Conservation (phyloP, 2,888 invertebrate species). For the Amphipoea oculea region DNA sequence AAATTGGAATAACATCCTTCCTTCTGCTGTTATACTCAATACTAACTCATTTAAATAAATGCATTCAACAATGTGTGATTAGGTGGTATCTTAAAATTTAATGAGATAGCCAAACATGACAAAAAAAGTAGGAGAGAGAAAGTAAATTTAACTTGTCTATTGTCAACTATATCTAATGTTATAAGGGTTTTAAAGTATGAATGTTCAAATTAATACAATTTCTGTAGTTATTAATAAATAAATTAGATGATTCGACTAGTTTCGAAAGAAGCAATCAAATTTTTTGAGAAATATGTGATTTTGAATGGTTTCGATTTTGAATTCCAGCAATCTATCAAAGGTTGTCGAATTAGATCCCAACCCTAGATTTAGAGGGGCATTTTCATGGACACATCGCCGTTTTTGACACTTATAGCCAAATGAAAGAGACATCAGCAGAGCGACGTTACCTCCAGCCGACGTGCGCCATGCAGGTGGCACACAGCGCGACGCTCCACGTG, state of each 20-base stretch:
- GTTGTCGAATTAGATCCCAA: background rate
- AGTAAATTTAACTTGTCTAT: background rate
- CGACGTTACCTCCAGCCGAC: conserved; percentile 70
- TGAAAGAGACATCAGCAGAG: background rate
- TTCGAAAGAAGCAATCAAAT: background rate
- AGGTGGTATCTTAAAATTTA: too few relatives aligned
- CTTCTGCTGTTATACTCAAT: background rate
- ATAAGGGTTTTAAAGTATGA: background rate
- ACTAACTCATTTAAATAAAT: too few relatives aligned
- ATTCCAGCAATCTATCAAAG: background rate
- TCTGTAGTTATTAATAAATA: background rate
- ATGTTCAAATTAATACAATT: background rate
- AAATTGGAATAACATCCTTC: too few relatives aligned
- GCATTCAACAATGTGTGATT: too few relatives aligned
- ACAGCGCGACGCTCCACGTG: conserved; percentile 78
- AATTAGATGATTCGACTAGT: background rate
- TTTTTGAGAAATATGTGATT: background rate
- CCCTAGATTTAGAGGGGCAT: background rate
- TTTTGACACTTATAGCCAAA: background rate
- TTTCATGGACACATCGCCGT: too few relatives aligned
- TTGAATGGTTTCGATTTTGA: background rate
- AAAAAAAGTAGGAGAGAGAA: too few relatives aligned
- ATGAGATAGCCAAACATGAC: too few relatives aligned
- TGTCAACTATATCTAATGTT: background rate
- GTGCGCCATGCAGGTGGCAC: conserved; percentile 79